These are phyloP conservation scores for Umimayanthus chanpuru DNA, from an alignment of 92 coral and sea anemone species.

Conservation along the genomic window DNA sequence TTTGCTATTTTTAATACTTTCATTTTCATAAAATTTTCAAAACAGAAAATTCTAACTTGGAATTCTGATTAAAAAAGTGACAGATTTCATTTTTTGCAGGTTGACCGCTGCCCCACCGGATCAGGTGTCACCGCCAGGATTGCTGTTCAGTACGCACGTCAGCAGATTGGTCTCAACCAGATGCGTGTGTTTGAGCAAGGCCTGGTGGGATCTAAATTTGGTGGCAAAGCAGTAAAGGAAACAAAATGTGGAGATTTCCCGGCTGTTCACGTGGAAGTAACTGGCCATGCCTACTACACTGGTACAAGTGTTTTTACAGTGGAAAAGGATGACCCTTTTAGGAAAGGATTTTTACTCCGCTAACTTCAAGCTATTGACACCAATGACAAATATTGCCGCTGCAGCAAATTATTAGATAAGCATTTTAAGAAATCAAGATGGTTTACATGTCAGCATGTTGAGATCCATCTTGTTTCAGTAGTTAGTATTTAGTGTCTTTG, in stretches of 20 bases:
- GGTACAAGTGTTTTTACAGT: constrained; percentile 85
- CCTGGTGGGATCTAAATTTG: constrained; percentile 87
- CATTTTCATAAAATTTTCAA: not conserved
- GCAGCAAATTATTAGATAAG: too few species aligned
- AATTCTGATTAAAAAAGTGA: not conserved
- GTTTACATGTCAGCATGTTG: too few species aligned
- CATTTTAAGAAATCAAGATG: too few species aligned
- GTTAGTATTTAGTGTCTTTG: too few species aligned
- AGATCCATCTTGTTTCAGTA: too few species aligned
- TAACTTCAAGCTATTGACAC: not conserved
- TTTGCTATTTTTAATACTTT: too few species aligned
- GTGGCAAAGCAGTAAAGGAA: constrained; percentile 84
- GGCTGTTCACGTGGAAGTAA: constrained; percentile 95
- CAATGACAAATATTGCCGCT: too few species aligned
- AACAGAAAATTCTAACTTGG: not conserved
- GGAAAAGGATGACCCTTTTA: constrained; percentile 92
- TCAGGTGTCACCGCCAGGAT: constrained; percentile 98
- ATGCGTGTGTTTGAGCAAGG: constrained; percentile 83
- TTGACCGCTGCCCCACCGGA: constrained; percentile 93
- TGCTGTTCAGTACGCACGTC: constrained; percentile 91
- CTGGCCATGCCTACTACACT: constrained; percentile 89
- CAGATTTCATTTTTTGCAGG: constrained; percentile 52
- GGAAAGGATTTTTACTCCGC: constrained; percentile 77
- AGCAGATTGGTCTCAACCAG: constrained; percentile 80
- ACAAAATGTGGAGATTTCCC: constrained; percentile 91